Evolutionary conservation across 2,888 invertebrate genomes (phyloP).

Genomic region (Notocelia uddmanniana): DNA sequence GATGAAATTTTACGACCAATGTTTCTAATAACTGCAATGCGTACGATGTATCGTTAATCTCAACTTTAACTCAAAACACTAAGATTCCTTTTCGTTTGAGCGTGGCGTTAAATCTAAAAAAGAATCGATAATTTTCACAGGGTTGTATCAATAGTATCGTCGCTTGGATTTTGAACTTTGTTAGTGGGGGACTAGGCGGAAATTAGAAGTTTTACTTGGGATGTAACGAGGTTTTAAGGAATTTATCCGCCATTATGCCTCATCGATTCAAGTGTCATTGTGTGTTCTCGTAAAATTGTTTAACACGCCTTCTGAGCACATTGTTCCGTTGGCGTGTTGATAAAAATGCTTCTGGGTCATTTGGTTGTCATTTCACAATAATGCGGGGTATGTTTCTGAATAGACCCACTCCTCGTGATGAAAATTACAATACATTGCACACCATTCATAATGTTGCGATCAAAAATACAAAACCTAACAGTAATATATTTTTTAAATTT

Average conservation of each 20-base stretch:
- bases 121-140: conserved; percentile 11
- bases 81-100: conserved; percentile 14
- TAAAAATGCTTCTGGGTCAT: conserved; percentile 33
- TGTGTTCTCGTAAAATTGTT: conserved; percentile 38
- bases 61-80: conserved; percentile 1
- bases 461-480: too few species aligned
- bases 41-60: not conserved
- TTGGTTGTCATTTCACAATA: conserved; percentile 18
- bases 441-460: too few species aligned
- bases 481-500: too few species aligned
- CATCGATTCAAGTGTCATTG: conserved; percentile 34
- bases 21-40: conserved; percentile 40
- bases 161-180: conserved; percentile 3
- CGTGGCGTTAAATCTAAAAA: conserved; percentile 11
- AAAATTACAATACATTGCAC: too few species aligned
- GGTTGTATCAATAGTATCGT: not conserved
- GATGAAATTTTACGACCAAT: conserved; percentile 38
- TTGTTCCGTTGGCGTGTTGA: conserved; percentile 26
- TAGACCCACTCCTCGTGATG: too few species aligned
- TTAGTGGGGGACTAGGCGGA: not conserved
- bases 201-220: not conserved
- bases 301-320: conserved; percentile 29
- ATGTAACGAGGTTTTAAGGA: conserved; percentile 5
- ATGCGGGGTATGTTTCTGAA: not conserved
- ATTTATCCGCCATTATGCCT: conserved; percentile 24